Evolutionary conservation across 2,113 vertebrate species (phyloP).

Genomic region (Peromyscus californicus): DNA sequence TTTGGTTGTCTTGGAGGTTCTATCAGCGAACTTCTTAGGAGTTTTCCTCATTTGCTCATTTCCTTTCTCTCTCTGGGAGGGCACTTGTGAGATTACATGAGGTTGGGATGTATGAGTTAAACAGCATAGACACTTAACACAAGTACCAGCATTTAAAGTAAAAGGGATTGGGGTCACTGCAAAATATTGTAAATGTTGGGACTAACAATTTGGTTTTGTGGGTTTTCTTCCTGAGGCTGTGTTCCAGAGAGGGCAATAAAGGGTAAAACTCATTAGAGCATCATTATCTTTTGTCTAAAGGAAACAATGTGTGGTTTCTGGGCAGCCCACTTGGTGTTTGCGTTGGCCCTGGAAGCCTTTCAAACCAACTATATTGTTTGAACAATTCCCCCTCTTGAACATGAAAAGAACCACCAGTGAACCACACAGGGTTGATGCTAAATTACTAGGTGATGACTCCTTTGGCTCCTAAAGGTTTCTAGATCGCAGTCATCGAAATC

Average conservation of each 20-base stretch:
- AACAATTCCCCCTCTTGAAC: conserved; percentile 65
- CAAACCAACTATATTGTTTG: conserved; percentile 78
- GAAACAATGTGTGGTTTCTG: conserved; percentile 81
- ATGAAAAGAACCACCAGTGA: conserved; percentile 74
- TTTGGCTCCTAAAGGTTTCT: conserved; percentile 77
- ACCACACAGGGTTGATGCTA: conserved; percentile 76
- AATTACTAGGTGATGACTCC: conserved; percentile 82
- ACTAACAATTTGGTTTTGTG: conserved; percentile 74
- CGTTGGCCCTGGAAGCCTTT: conserved; percentile 79
- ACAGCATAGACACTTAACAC: conserved; percentile 74
- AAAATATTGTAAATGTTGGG: conserved; percentile 74
- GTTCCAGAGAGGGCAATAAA: conserved; percentile 78
- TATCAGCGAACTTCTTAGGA: conserved; percentile 54
- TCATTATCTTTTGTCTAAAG: conserved; percentile 84
- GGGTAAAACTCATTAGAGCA: conserved; percentile 80
- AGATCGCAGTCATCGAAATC: conserved; percentile 70
- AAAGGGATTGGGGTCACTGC: conserved; percentile 78
- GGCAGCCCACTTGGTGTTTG: conserved; percentile 77
- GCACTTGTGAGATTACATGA: conserved; percentile 71
- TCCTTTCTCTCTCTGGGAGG: conserved; percentile 80
- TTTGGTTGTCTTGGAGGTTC: conserved; percentile 6
- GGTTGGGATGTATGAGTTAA: conserved; percentile 73
- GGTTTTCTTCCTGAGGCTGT: conserved; percentile 76
- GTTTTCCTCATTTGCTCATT: conserved; percentile 73
- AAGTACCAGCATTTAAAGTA: conserved; percentile 76